Percentiles rank a stretch among this genome's conserved stretches.
These are phyloP conservation scores for Buathra laborator DNA, from an alignment of 2,888 invertebrate species.

Conservation along the genomic window DNA sequence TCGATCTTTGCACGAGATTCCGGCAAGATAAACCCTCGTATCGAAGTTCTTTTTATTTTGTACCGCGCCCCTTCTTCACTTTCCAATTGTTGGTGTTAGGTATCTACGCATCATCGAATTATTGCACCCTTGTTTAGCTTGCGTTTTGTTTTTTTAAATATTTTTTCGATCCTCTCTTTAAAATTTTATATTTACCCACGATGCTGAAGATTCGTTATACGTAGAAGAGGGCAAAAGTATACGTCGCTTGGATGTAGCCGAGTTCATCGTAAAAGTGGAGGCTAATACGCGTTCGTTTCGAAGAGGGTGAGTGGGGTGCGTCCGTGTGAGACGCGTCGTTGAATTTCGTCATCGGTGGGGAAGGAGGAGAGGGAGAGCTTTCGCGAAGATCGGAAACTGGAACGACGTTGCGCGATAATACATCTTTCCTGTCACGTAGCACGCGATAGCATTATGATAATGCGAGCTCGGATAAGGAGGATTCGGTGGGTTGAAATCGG, in stretches of 20 bases:
- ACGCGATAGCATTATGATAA: constrained; percentile 83
- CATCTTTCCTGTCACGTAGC: constrained; percentile 83
- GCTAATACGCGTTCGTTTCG: constrained; percentile 75
- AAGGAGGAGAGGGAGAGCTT: background rate
- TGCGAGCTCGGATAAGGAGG: constrained; percentile 80
- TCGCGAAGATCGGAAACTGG: constrained; percentile 61
- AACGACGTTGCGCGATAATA: constrained; percentile 76
- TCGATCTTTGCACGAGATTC: background rate
- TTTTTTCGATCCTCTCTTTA: constrained; percentile 14
- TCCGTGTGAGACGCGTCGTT: constrained; percentile 53
- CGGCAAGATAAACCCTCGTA: background rate
- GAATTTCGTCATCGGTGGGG: constrained; percentile 45
- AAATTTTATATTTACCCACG: constrained; percentile 22
- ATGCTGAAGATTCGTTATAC: background rate
- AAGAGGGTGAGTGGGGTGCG: constrained; percentile 72
- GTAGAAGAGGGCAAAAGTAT: constrained; percentile 6
- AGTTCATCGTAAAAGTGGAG: constrained; percentile 26
- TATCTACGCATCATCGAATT: constrained; percentile 35
- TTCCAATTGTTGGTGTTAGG: constrained; percentile 27
- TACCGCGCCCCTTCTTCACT: background rate
- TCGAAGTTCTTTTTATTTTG: background rate
- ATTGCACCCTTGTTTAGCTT: constrained; percentile 31
- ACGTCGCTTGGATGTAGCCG: background rate
- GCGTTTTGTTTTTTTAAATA: background rate
- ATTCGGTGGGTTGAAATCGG: constrained; percentile 71